Percentiles rank a stretch among this genome's conserved stretches.
Conservation (phyloP, 2,797 vertebrate genomes). For the Nothura maculosa region DNA sequence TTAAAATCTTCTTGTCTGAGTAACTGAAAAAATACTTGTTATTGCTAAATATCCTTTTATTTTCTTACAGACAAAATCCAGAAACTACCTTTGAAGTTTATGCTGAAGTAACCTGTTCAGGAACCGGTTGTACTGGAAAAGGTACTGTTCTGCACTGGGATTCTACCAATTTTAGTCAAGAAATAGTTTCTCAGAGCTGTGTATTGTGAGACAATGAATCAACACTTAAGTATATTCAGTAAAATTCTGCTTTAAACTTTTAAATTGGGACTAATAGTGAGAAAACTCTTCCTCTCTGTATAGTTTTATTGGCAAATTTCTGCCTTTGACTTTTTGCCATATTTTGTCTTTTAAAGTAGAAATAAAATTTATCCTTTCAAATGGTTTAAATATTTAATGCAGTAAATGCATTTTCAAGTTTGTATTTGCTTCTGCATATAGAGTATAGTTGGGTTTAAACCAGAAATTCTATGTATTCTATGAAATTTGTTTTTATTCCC, state of each 20-base stretch:
- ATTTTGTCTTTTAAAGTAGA: neutral
- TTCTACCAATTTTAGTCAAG: neutral
- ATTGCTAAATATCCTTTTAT: slow-evolving; percentile 6
- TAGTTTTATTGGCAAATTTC: neutral
- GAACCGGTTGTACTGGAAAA: slow-evolving; percentile 72
- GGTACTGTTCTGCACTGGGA: slow-evolving; percentile 70
- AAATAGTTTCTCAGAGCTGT: neutral
- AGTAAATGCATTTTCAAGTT: neutral
- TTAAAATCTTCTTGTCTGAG: neutral
- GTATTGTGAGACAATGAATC: neutral
- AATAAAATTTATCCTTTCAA: neutral
- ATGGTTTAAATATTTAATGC: too few relatives aligned
- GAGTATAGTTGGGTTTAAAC: neutral
- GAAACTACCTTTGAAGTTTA: slow-evolving; percentile 87
- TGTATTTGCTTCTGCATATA: neutral
- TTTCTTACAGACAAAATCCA: slow-evolving; percentile 83
- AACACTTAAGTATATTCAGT: neutral
- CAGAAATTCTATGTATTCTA: neutral
- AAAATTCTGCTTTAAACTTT: neutral
- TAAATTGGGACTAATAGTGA: neutral
- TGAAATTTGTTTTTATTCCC: neutral
- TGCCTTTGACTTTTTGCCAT: neutral
- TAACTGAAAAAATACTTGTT: neutral
- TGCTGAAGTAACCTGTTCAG: slow-evolving; percentile 82
- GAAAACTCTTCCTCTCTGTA: neutral